Evolutionary conservation across 1,140 invertebrate species (phyloP), one percentile per base, ranked within the genome.

Genomic region (Araneus ventricosus): DNA sequence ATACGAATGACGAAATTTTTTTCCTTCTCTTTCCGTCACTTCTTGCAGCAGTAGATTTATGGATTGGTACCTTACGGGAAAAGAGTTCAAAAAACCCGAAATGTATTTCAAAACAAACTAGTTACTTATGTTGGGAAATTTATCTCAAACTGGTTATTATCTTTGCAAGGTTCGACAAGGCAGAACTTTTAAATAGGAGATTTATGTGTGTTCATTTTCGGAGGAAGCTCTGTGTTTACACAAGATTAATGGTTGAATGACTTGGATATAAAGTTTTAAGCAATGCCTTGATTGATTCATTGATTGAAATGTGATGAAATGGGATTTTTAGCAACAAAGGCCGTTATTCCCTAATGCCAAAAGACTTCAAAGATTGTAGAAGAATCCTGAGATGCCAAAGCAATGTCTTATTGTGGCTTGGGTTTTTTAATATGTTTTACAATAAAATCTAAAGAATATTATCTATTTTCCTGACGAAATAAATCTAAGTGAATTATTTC

Each of bases 61-160:
- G 70, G 5, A 20, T 30, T 4, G 30, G 30, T 37, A 17, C 17
- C 30, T 34, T 75, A 37, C 70, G 30, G 70, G 14, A 70, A 75
- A 75, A 75, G 22, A 75, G 70, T 37, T 75, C 70, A 75, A 20
- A 34, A 75, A 63, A 63, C 20, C 24, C 7, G n/a, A 63, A 22
- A 24, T n/a, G 59, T 22, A 17, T 75, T 75, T 37, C 70, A 75
- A 75, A 75, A 75, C 70, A 75, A 75, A 37, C 30, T 37, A 75
- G 70, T 20, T 20, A 75, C 70, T 22, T 8, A 63, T n/a, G 70
- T 34, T 30, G 30, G 20, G 70, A 37, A 75, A 34, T 75, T 75
- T 75, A 37, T 75, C 30, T 14, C 2, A 75, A 75, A 75, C 70
- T 30, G 70, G 70, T 34, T 63, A 37, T 75, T 75, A 75, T 75